A percentile compares a stretch with the other conserved stretches of the same genome.
Evolutionary conservation across 2,888 invertebrate genomes (phyloP).

Genomic region (Pimpla rufipes): DNA sequence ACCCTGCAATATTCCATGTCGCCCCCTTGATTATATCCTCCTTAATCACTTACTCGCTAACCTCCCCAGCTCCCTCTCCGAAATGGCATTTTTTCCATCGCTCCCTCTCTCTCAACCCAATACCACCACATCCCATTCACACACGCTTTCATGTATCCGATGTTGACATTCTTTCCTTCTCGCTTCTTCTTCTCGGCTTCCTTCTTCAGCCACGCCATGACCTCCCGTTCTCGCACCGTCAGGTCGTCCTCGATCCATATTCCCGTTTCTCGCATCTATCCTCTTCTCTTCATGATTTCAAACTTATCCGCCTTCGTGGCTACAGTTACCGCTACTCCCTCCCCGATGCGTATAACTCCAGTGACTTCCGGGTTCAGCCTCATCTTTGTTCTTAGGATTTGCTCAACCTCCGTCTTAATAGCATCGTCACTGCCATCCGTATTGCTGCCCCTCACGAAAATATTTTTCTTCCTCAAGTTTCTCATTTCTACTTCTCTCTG

Average conservation of each 20-base stretch:
- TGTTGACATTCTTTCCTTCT: not conserved
- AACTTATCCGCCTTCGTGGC: conserved; percentile 16
- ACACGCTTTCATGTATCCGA: conserved; percentile 30
- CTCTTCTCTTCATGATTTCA: conserved; percentile 19
- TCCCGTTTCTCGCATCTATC: not conserved
- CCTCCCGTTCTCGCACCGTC: conserved; percentile 30
- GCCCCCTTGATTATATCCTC: not conserved
- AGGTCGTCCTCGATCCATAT: conserved; percentile 38
- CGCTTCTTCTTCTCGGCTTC: not conserved
- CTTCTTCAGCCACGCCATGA: conserved; percentile 15
- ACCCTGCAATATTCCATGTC: conserved; percentile 25
- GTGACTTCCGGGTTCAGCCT: conserved; percentile 6
- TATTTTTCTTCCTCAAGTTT: conserved; percentile 27
- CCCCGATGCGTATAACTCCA: not conserved
- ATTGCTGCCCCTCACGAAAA: conserved; percentile 8
- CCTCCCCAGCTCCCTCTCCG: not conserved
- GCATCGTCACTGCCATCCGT: not conserved
- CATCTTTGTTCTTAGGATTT: not conserved
- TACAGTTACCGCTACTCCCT: conserved; percentile 6
- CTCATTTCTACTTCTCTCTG: conserved; percentile 16
- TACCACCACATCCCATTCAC: conserved; percentile 19
- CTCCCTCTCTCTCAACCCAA: conserved; percentile 25
- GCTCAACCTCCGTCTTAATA: not conserved
- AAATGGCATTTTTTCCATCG: conserved; percentile 6
- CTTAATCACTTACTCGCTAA: not conserved